These are phyloP conservation scores for Melinaea menophilus DNA, from an alignment of 2,888 invertebrate genomes.

Conservation along the genomic window DNA sequence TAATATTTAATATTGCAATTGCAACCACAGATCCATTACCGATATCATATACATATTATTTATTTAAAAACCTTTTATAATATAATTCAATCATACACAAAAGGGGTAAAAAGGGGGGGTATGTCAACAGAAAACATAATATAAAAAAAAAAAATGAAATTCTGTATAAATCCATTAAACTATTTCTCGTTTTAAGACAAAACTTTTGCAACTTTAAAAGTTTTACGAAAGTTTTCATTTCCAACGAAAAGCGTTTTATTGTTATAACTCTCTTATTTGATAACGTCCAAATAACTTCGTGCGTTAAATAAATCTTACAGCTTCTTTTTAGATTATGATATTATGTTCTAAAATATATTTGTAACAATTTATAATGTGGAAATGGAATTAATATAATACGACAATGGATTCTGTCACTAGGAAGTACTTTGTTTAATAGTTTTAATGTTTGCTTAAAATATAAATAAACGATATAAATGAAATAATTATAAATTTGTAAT, in stretches of 20 bases:
- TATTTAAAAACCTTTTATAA: background rate
- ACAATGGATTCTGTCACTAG: too few species aligned
- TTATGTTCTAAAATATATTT: background rate
- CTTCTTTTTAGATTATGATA: background rate
- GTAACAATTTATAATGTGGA: background rate
- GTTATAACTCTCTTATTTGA: conserved; percentile 6
- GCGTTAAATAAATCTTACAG: background rate
- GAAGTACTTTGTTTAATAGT: too few species aligned
- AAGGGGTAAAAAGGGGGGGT: too few species aligned
- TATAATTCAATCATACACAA: background rate
- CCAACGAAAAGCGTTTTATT: conserved; percentile 6
- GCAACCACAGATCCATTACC: too few species aligned
- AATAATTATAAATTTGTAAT: too few species aligned
- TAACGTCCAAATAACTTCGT: conserved; percentile 1
- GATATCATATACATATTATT: too few species aligned
- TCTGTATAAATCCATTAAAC: background rate
- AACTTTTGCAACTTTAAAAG: conserved; percentile 1
- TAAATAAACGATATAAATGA: too few species aligned
- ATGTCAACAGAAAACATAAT: too few species aligned
- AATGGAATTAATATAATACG: too few species aligned
- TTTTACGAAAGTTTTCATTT: conserved; percentile 1
- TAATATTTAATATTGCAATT: too few species aligned
- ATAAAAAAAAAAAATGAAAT: background rate
- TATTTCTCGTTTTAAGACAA: background rate
- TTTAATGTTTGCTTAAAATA: too few species aligned